Evolutionary conservation across 2,888 invertebrate genomes (phyloP).

Genomic region (Ophraella communa): DNA sequence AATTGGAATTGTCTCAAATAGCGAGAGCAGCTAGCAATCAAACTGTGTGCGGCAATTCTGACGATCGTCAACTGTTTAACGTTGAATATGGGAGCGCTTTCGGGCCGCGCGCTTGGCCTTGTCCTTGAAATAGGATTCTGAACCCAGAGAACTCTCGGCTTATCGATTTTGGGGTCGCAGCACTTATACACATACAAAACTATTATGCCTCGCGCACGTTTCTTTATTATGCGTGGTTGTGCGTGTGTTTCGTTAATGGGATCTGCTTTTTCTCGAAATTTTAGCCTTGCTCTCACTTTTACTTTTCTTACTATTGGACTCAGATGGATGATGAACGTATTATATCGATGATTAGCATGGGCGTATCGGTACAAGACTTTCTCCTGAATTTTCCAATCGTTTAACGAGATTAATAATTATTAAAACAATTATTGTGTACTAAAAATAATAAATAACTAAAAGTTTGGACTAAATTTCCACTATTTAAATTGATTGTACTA

Average conservation of each 20-base stretch:
- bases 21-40: constrained; percentile 59
- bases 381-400: background rate
- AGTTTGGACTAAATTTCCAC: too few species aligned
- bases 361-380: constrained; percentile 4
- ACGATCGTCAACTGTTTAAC: constrained; percentile 31
- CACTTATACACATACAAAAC: constrained; percentile 7
- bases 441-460: background rate
- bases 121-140: constrained; percentile 64
- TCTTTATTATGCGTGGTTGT: constrained; percentile 30
- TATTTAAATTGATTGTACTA: too few species aligned
- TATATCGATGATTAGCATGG: constrained; percentile 16
- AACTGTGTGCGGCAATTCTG: constrained; percentile 52
- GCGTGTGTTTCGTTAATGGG: constrained; percentile 14
- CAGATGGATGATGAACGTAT: background rate
- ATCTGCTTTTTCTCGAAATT: constrained; percentile 10
- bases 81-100: constrained; percentile 14
- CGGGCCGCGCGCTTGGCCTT: constrained; percentile 62
- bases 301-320: constrained; percentile 26
- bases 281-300: constrained; percentile 31
- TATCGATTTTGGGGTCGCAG: constrained; percentile 59
- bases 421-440: background rate
- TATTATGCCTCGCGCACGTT: constrained; percentile 33
- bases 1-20: constrained; percentile 43
- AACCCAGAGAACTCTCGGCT: constrained; percentile 55
- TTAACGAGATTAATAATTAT: background rate